Evolutionary conservation across 1,140 invertebrate genomes (phyloP), one percentile per base, ranked within the genome.

Genomic region (Ruditapes philippinarum): DNA sequence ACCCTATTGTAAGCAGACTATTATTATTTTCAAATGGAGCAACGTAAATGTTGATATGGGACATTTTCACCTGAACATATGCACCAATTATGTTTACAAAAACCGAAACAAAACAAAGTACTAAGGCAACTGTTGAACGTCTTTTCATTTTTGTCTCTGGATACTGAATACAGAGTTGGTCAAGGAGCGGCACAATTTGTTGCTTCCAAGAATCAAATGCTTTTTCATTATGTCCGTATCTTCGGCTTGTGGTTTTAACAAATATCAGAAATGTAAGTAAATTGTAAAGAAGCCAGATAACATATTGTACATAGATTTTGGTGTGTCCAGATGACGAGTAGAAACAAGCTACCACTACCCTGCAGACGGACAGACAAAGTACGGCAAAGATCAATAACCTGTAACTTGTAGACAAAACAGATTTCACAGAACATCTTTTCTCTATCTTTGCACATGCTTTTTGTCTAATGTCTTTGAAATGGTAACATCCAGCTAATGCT

Each of bases 401-500:
- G 51, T 81, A 81, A 5, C 7, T 36, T 1, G 1, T 5, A 17
- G 51, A 81, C 7, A 17, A 0, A 12, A 60, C 31, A 38, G 22
- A 49, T 78, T 78, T 78, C 40, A 51, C 2, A 78, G 22, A 33
- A 31, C 42, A 28, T 17, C 1, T 81, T 14, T 54, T 60, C 38
- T 14, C 40, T 22, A 19, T 1, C 38, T 38, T 2, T n/a, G n/a
- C n/a, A n/a, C n/a, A n/a, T n/a, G n/a, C 22, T 81, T 7, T 42
- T 51, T 5, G 28, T 40, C 28, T n/a, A 28, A 81, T 60, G 5
- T 81, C 78, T 7, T 12, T 54, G 76, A 80, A 80, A 49, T 57
- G 51, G 45, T 28, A 80, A 42, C 78, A 81, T 36, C 78, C 78
- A 81, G 40, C 49, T 14, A 62, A 1, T 28, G 78, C 78, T 22